Conservation (phyloP, 1,140 invertebrate species). For the Oryctes rhinoceros region DNA sequence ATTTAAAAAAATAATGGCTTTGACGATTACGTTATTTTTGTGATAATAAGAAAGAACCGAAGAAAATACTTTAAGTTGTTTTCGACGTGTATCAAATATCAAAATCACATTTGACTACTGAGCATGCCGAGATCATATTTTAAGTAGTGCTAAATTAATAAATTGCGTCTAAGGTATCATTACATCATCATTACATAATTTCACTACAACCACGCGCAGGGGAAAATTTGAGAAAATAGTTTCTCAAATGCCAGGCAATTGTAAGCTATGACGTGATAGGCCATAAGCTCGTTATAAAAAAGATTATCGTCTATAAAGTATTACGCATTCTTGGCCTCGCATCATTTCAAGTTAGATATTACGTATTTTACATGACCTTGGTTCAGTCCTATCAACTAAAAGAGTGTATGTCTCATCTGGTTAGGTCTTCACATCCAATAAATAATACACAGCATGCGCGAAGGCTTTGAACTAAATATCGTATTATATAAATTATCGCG, state of each 20-base stretch:
- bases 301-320: background rate
- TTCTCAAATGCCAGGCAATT: background rate
- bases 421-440: background rate
- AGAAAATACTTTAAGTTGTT: too few species aligned
- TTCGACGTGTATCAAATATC: background rate
- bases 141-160: background rate
- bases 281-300: background rate
- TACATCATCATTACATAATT: conserved; percentile 11
- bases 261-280: background rate
- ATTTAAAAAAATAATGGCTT: too few species aligned
- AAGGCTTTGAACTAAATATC: too few species aligned
- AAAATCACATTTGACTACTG: background rate
- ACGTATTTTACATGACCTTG: conserved; percentile 9
- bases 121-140: background rate
- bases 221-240: conserved; percentile 4
- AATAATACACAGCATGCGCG: too few species aligned
- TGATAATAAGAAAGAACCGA: too few species aligned
- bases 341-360: background rate
- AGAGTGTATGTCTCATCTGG: background rate
- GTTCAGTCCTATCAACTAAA: background rate
- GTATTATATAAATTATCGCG: too few species aligned
- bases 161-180: background rate
- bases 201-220: background rate
- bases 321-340: background rate
- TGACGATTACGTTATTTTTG: too few species aligned